phyloP scores from a whole-genome alignment of 1,140 invertebrate species.

The Grapholita molesta region DNA sequence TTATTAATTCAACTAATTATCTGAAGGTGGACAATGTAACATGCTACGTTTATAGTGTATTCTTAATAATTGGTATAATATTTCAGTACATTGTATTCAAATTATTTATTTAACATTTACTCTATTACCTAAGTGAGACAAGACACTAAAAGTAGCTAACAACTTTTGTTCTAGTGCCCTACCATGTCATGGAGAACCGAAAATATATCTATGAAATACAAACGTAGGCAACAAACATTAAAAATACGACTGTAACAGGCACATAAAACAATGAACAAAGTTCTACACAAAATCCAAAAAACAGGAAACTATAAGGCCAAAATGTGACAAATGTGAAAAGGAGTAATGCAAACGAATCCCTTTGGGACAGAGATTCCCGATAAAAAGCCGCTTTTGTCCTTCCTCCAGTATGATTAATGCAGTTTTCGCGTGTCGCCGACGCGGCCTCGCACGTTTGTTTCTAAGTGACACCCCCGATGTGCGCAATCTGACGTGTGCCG shows the following conservation, averaged over 20 bases:
- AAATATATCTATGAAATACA: background rate
- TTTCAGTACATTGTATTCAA: no score
- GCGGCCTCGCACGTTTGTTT: constrained; percentile 19
- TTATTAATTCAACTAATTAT: no score
- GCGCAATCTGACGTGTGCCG: constrained; percentile 12
- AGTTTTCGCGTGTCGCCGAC: constrained; percentile 40
- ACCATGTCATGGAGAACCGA: no score
- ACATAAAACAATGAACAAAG: background rate
- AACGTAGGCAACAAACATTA: background rate
- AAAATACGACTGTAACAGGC: background rate
- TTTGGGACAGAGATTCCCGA: constrained; percentile 36
- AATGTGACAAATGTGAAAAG: constrained; percentile 38
- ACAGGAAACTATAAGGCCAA: constrained; percentile 11
- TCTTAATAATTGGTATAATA: no score
- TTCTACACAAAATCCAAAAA: background rate
- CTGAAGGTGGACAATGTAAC: no score
- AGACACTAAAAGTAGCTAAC: no score
- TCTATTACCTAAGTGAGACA: no score
- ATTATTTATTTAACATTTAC: no score
- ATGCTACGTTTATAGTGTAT: no score
- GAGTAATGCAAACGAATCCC: constrained; percentile 34
- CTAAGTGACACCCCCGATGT: constrained; percentile 8
- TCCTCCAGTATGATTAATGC: constrained; percentile 50
- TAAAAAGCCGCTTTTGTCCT: constrained; percentile 49
- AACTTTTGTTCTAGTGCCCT: no score